Evolutionary conservation across 1,140 invertebrate genomes (phyloP).

Genomic region (Diachasmimorpha longicaudata): DNA sequence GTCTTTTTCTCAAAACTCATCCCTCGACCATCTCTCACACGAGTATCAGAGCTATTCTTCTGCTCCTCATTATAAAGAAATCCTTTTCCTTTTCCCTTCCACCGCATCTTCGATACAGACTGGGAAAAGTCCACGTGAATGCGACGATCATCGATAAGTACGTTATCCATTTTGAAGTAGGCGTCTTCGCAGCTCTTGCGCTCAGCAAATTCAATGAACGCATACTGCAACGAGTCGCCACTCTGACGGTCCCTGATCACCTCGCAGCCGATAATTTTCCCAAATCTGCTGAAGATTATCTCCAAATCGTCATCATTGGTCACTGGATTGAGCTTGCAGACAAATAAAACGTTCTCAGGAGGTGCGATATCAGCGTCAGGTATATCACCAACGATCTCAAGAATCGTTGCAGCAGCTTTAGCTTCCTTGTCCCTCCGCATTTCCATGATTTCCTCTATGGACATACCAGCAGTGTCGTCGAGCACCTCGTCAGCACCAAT

Average conservation of each 20-base stretch:
- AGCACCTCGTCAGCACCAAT: conserved; percentile 95
- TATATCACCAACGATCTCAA: conserved; percentile 98
- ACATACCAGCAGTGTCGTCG: conserved; percentile 88
- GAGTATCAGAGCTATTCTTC: neutral
- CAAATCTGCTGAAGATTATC: conserved; percentile 98
- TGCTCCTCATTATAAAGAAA: conserved; percentile 60
- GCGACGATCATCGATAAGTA: conserved; percentile 96
- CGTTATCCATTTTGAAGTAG: conserved; percentile 99
- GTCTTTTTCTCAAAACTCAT: neutral
- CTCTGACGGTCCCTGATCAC: conserved; percentile 94
- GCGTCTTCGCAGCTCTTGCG: conserved; percentile 96
- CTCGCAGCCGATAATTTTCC: conserved; percentile 78
- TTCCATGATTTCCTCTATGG: conserved; percentile 84
- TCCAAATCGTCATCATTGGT: conserved; percentile 97
- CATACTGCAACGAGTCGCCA: conserved; percentile 97
- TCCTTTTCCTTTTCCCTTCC: conserved; percentile 83
- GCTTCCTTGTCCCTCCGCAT: conserved; percentile 91
- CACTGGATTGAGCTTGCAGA: conserved; percentile 99
- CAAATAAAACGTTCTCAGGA: conserved; percentile 98
- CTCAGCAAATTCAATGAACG: conserved; percentile 98
- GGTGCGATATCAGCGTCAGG: conserved; percentile 97
- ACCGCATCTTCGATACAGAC: conserved; percentile 92
- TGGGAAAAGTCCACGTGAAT: conserved; percentile 99
- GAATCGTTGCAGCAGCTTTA: conserved; percentile 93
- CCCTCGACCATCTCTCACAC: neutral